phyloP scores from a whole-genome alignment of 2,113 vertebrate species.

The Dendrocopos noguchii region DNA sequence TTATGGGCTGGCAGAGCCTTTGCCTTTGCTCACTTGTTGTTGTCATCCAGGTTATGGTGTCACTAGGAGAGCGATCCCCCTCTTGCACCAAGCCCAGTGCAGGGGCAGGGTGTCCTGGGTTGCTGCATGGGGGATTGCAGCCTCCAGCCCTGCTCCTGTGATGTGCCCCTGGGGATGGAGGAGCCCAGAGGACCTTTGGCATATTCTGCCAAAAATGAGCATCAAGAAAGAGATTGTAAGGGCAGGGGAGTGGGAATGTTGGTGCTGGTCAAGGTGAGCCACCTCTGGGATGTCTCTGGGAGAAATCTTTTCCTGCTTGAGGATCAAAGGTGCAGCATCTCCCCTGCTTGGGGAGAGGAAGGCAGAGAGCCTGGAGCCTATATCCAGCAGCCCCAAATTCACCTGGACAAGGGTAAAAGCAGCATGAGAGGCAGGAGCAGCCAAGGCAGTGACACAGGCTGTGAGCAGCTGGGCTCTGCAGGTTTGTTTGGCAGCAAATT shows the following conservation, averaged over 20 bases:
- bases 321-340: background rate
- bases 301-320: background rate
- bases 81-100: rapidly evolving
- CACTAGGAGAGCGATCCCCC: background rate
- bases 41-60: no score
- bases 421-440: background rate
- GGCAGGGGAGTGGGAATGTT: rapidly evolving
- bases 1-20: background rate
- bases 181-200: background rate
- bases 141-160: background rate
- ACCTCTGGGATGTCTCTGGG: rapidly evolving
- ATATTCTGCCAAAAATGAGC: background rate
- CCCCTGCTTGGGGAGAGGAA: background rate
- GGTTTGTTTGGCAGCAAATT: background rate
- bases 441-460: background rate
- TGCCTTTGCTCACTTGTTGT: rapidly evolving
- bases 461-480: rapidly evolving
- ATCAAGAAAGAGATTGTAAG: background rate
- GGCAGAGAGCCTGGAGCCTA: background rate
- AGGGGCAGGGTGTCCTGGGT: background rate
- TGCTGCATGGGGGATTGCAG: rapidly evolving
- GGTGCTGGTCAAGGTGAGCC: rapidly evolving
- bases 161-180: background rate
- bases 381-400: background rate
- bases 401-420: background rate